Evolutionary conservation across 2,113 vertebrate genomes (phyloP).

Genomic region (Mesocricetus auratus): DNA sequence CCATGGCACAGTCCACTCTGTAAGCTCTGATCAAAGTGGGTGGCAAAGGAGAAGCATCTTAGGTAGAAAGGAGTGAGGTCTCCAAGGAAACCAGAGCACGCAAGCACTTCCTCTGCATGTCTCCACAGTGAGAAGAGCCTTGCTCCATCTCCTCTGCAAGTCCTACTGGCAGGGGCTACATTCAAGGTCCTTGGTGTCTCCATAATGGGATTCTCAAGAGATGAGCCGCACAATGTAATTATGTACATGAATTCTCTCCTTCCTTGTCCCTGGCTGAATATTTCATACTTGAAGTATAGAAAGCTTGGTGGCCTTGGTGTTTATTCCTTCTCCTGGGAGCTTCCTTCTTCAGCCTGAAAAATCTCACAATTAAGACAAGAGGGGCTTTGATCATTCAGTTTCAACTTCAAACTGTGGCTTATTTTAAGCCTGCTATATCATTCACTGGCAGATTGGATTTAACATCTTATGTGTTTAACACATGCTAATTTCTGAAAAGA

Average conservation of each 20-base stretch:
- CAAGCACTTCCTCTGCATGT: background rate
- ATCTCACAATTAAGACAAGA: slow-evolving; percentile 49
- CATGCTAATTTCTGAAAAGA: slow-evolving; percentile 29
- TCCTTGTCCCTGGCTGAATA: slow-evolving; percentile 26
- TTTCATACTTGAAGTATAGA: slow-evolving; percentile 14
- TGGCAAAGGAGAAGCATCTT: background rate
- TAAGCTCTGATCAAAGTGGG: background rate
- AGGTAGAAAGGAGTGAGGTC: background rate
- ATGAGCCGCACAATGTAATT: slow-evolving; percentile 36
- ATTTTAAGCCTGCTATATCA: slow-evolving; percentile 31
- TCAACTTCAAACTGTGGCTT: slow-evolving; percentile 58
- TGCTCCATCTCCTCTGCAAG: background rate
- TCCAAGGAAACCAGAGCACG: background rate
- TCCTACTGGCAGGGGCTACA: background rate
- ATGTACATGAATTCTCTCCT: slow-evolving; percentile 4
- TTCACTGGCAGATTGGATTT: slow-evolving; percentile 53
- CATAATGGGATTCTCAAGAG: slow-evolving; percentile 26
- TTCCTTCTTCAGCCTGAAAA: slow-evolving; percentile 7
- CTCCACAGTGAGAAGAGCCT: background rate
- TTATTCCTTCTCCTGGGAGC: slow-evolving; percentile 6
- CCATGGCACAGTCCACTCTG: background rate
- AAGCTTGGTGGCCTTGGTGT: slow-evolving; percentile 31
- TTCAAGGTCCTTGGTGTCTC: slow-evolving; percentile 36
- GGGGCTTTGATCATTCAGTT: slow-evolving; percentile 52
- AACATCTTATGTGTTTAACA: slow-evolving; percentile 56